Conservation (phyloP, 1,140 invertebrate genomes). For the Hetaerina americana region DNA sequence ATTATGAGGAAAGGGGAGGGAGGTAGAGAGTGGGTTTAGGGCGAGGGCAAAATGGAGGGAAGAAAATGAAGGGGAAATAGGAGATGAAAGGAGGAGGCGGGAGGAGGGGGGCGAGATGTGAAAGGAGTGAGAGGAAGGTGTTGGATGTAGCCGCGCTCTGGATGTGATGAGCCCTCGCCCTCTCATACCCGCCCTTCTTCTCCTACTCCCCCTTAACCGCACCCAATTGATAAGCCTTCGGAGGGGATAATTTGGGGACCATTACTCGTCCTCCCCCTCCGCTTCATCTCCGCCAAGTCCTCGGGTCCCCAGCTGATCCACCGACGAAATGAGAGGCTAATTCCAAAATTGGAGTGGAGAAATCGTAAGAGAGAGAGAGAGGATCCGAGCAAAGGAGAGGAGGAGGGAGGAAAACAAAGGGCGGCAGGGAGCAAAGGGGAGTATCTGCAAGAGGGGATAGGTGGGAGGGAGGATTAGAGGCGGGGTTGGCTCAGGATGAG, state of each 20-base stretch:
- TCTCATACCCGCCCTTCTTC: not conserved
- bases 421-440: no score
- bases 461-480: no score
- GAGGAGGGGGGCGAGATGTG: not conserved
- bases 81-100: not conserved
- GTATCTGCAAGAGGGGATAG: no score
- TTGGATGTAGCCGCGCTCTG: no score
- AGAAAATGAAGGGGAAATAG: not conserved
- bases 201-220: not conserved
- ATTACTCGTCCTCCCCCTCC: not conserved
- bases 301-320: no score
- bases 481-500: no score
- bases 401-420: no score
- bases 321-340: not conserved
- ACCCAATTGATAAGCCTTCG: not conserved
- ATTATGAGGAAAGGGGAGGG: no score
- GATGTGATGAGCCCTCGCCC: not conserved
- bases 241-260: not conserved
- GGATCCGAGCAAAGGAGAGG: no score
- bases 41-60: not conserved
- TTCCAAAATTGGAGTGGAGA: not conserved
- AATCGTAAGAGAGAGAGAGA: not conserved
- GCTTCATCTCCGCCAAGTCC: no score
- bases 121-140: not conserved
- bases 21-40: not conserved